phyloP scores from a whole-genome alignment of 2,113 vertebrate species.

The Uropsilus gracilis region DNA sequence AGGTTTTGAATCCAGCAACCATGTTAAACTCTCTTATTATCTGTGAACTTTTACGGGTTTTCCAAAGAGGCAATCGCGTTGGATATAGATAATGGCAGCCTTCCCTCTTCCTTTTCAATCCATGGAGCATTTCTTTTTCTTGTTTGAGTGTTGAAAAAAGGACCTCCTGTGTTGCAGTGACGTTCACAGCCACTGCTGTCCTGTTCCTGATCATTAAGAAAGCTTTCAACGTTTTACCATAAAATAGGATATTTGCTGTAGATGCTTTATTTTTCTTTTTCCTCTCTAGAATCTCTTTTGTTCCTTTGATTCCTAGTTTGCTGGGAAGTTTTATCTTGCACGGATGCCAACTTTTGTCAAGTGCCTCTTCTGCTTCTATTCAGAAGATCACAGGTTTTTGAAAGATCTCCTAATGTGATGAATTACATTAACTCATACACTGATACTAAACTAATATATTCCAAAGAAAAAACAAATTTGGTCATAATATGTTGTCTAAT shows the following conservation, averaged over 20 bases:
- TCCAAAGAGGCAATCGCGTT: neutral
- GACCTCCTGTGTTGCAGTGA: neutral
- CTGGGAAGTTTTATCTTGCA: neutral
- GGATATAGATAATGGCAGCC: neutral
- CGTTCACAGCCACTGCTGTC: neutral
- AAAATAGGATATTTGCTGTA: neutral
- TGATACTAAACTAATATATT: neutral
- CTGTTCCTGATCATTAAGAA: neutral
- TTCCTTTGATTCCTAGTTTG: neutral
- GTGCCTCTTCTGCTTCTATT: neutral
- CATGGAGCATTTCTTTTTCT: neutral
- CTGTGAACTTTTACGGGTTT: neutral
- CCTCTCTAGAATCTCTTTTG: neutral
- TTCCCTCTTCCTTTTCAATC: neutral
- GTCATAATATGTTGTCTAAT: neutral
- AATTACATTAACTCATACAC: neutral
- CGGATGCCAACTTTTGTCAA: neutral
- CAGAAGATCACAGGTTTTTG: neutral
- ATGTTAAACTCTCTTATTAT: neutral
- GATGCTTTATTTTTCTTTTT: neutral
- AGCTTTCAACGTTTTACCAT: neutral
- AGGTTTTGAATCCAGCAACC: neutral
- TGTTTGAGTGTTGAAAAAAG: neutral
- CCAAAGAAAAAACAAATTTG: neutral
- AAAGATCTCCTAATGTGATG: slow-evolving; percentile 11